phyloP scores from a whole-genome alignment of 1,140 invertebrate species.

The Andricus grossulariae region DNA sequence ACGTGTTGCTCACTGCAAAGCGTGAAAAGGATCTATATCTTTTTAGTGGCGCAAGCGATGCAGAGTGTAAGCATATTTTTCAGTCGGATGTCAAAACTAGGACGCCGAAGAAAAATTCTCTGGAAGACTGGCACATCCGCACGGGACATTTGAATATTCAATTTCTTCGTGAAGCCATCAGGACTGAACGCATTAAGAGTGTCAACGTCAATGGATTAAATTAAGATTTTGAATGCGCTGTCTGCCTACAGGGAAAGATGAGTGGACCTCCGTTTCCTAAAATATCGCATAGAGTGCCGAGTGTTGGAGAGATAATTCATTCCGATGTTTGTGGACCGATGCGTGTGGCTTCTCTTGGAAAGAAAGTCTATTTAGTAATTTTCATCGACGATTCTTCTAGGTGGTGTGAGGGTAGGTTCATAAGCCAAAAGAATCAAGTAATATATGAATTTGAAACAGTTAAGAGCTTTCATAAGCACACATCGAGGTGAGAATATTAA shows the following conservation, averaged over 20 bases:
- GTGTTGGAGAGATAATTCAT: too few species aligned
- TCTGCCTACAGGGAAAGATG: constrained; percentile 55
- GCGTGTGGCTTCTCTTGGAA: constrained; percentile 61
- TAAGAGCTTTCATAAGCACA: constrained; percentile 53
- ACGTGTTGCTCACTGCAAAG: not conserved
- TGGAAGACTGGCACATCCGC: not conserved
- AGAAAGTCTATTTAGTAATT: constrained; percentile 66
- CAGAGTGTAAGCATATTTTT: not conserved
- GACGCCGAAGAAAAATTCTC: not conserved
- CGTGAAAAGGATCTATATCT: too few species aligned
- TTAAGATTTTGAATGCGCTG: constrained; percentile 45
- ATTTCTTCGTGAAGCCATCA: constrained; percentile 15
- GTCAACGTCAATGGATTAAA: not conserved
- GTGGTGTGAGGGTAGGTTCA: constrained; percentile 65
- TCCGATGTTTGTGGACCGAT: constrained; percentile 67
- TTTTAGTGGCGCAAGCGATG: not conserved
- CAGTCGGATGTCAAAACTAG: not conserved
- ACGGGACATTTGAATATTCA: too few species aligned
- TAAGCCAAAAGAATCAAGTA: constrained; percentile 68
- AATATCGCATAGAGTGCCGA: constrained; percentile 38
- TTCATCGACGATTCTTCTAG: constrained; percentile 72
- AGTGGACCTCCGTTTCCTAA: constrained; percentile 46
- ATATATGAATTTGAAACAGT: constrained; percentile 56
- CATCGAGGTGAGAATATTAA: constrained; percentile 56
- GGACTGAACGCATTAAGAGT: constrained; percentile 28